phyloP scores from a whole-genome alignment of 2,888 invertebrate species.

The Calliphora vomitoria region DNA sequence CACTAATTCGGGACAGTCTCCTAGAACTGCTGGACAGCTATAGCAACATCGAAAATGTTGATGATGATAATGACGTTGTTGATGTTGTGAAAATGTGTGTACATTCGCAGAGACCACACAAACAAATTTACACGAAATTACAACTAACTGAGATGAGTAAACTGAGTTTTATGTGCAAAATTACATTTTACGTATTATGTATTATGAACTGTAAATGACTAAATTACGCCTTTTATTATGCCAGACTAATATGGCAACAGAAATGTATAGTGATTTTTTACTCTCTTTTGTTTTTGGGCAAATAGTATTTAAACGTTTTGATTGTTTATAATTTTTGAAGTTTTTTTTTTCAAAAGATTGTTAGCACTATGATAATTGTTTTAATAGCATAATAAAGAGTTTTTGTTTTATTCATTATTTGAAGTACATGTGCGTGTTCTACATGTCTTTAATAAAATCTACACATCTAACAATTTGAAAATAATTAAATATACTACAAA shows the following conservation, averaged over 20 bases:
- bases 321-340: background rate
- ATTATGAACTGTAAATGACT: slow-evolving; percentile 80
- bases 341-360: slow-evolving; percentile 6
- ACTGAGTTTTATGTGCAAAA: background rate
- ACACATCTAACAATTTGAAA: slow-evolving; percentile 14
- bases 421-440: slow-evolving; percentile 44
- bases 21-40: too few relatives aligned
- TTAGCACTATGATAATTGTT: slow-evolving; percentile 20
- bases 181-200: slow-evolving; percentile 21
- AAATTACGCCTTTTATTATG: slow-evolving; percentile 76
- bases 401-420: background rate
- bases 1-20: too few relatives aligned
- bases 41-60: too few relatives aligned
- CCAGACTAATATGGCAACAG: slow-evolving; percentile 1
- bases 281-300: background rate
- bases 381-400: slow-evolving; percentile 31
- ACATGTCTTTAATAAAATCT: slow-evolving; percentile 16
- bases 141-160: slow-evolving; percentile 23
- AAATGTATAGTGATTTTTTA: background rate
- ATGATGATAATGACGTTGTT: slow-evolving; percentile 61
- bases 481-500: slow-evolving; percentile 7
- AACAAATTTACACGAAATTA: slow-evolving; percentile 53
- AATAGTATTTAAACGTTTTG: slow-evolving; percentile 26
- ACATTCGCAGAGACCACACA: background rate
- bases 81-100: slow-evolving; percentile 14